A percentile compares a stretch with the other conserved stretches of the same genome.
These are phyloP conservation scores for Acanthoscelides obtectus DNA, from an alignment of 2,888 invertebrate genomes.

Conservation along the genomic window DNA sequence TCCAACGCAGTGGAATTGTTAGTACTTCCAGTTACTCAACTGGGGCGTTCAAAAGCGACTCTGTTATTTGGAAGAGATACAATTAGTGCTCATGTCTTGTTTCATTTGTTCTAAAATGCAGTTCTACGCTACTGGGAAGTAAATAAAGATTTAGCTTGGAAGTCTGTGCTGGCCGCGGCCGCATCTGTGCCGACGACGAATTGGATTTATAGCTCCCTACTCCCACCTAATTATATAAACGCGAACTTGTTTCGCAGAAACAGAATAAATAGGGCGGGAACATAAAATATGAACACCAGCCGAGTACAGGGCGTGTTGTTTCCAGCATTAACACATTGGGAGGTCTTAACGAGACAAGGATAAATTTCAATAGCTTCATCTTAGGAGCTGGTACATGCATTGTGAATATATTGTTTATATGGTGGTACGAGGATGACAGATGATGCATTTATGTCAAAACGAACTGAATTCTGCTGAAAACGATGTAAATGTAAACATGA, in stretches of 20 bases:
- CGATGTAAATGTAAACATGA: too few relatives aligned
- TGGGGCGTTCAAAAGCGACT: too few relatives aligned
- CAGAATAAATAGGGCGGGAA: not conserved
- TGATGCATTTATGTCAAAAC: too few relatives aligned
- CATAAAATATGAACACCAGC: not conserved
- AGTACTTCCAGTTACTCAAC: too few relatives aligned
- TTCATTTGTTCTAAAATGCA: too few relatives aligned
- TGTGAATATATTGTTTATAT: not conserved
- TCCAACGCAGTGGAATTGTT: too few relatives aligned
- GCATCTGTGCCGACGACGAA: not conserved
- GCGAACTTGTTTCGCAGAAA: not conserved
- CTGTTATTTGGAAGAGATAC: too few relatives aligned
- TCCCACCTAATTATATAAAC: not conserved
- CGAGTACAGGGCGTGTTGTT: not conserved
- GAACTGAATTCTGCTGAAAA: too few relatives aligned
- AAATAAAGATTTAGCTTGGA: not conserved
- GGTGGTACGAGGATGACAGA: not conserved
- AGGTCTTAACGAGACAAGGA: not conserved
- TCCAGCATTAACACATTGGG: not conserved
- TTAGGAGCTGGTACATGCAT: not conserved
- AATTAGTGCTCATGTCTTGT: too few relatives aligned
- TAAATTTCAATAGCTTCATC: not conserved
- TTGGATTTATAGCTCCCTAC: not conserved
- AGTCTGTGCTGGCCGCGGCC: not conserved
- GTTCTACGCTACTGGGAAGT: not conserved